These are phyloP conservation scores for Ameiurus melas DNA, from an alignment of 2,113 vertebrate genomes.

Conservation along the genomic window DNA sequence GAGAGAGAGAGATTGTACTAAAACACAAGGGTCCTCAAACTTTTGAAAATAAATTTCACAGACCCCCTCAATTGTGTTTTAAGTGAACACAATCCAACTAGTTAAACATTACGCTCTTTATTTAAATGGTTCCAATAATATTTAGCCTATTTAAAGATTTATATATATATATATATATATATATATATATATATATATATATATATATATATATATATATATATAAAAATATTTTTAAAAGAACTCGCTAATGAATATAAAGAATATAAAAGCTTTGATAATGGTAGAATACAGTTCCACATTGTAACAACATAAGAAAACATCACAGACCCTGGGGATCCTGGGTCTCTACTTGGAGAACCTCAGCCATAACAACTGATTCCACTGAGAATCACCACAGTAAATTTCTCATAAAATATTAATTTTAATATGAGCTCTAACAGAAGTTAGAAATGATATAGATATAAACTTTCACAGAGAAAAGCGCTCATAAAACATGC, in stretches of 20 bases:
- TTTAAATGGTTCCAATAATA: background rate
- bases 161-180: no score
- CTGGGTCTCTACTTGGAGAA: background rate
- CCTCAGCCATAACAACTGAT: background rate
- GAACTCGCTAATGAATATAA: background rate
- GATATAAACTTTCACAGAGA: background rate
- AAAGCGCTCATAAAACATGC: background rate
- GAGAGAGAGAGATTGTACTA: background rate
- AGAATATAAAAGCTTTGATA: background rate
- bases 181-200: no score
- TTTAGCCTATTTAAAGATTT: background rate
- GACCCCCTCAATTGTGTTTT: background rate
- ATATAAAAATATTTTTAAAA: no score
- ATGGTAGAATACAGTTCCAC: background rate
- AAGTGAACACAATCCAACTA: background rate
- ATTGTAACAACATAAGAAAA: background rate
- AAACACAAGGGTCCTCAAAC: background rate
- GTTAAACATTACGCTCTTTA: background rate
- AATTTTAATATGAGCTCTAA: background rate
- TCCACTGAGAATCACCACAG: background rate
- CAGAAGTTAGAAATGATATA: background rate
- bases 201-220: no score
- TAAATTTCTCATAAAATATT: background rate
- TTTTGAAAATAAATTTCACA: background rate
- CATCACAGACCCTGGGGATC: background rate